Evolutionary conservation across 2,113 vertebrate genomes (phyloP), one percentile per base, ranked within the genome.

Genomic region (Sylvia atricapilla): DNA sequence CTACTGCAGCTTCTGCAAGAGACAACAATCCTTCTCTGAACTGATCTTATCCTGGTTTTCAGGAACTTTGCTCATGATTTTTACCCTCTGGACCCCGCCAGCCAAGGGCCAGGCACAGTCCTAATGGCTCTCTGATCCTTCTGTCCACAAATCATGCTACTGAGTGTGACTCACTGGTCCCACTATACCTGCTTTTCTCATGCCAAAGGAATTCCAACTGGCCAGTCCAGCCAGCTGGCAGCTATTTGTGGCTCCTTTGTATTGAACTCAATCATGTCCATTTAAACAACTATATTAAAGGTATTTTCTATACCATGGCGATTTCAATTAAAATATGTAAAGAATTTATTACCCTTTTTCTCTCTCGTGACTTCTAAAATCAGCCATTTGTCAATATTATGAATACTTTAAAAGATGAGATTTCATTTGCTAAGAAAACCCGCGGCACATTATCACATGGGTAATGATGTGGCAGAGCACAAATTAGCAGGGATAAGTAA

Each of bases 401-500:
- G 16, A 82, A 91, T 30, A 33, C 28, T 58, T 89, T 33, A 69
- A 88, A 63, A 83, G 62, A 68, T 3, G 89, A 17, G 56, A 72
- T 70, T 74, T 59, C 66, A 64, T 69, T 56, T 72, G 78, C 49
- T 73, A 60, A 72, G 87, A 67, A 78, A 89, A 66, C 59, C 53
- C 46, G 62, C 2, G 4, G 18, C 92, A 63, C 86, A 31, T 94
- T 95, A 59, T 66, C 83, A 77, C 83, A 39, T 0, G 76, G 41
- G 72, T 89, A 93, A 95, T 25, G 92, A 95, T 63, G 92, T 90
- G 90, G 79, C 83, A 90, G 47, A 74, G 83, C 8, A 9, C 85
- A 92, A 92, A 88, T 94, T 88, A 95, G 55, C 55, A 77, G 72
- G 85, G 55, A 67, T 84, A 92, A 95, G 90, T 74, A 92, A 93